Evolutionary conservation across 2,888 invertebrate species (phyloP), one percentile per base, ranked within the genome.

Genomic region (Odiellus spinosus): DNA sequence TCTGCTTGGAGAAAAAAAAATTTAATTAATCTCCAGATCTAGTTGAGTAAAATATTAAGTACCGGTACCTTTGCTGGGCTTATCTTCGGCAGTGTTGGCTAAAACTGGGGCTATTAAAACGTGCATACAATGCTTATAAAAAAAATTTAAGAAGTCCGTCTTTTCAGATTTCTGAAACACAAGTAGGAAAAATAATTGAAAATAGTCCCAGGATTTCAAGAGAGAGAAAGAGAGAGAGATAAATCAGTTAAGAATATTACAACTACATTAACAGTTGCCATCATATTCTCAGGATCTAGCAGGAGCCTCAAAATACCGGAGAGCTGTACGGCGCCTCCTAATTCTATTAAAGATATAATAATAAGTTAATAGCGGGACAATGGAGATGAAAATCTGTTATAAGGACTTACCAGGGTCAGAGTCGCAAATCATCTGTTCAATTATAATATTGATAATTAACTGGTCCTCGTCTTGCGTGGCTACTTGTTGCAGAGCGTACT

Each of bases 61-160:
- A n/a, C n/a, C n/a, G n/a, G n/a, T 54, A 67, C 67, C 67, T 64
- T 80, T 82, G 53, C 80, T 78, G 4, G 88, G 88, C 61, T 80
- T 81, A 60, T 88, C 88, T 52, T 84, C 84, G 14, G 78, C 78
- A 32, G 95, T 95, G 67, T 93, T 93, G 51, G 83, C 82, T 63
- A 95, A 71, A 47, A 99, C 71, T n/a, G 96, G 96, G 49, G 86
- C 91, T 77, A 93, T 87, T 59, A 98, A 74, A 46, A 87, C 85
- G 66, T 90, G 86, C 74, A 98, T 87, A 72, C 91, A 91, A 70
- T 91, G 85, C 68, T 91, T 93, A 72, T 99, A 99, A 71, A 98
- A 99, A 69, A 93, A 91, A 67, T 85, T 86, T 47, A 99, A 76
- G 68, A 99, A 99, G 67, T 98, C 96, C 15, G 88, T 85, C 69